These are phyloP conservation scores for Isurus oxyrinchus DNA, from an alignment of 2,113 vertebrate genomes.

Conservation along the genomic window DNA sequence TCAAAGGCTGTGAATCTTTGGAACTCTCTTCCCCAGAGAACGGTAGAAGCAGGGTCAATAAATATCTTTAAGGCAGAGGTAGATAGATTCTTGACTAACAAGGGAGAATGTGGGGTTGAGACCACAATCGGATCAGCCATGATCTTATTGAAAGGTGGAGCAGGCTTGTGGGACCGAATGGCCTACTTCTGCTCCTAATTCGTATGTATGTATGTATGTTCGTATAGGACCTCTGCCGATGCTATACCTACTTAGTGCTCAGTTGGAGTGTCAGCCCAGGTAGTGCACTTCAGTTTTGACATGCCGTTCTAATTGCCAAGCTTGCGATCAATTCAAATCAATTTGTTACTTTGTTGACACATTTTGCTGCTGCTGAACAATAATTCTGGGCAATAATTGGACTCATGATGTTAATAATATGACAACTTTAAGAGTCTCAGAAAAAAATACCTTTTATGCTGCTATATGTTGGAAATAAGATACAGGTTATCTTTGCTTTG, in stretches of 20 bases:
- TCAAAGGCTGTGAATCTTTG: too few species aligned
- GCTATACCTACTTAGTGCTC: not conserved
- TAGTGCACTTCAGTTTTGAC: not conserved
- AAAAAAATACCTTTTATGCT: not conserved
- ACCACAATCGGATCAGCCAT: too few species aligned
- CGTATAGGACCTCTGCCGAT: not conserved
- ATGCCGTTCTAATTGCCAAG: not conserved
- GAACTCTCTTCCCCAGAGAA: too few species aligned
- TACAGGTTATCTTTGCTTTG: not conserved
- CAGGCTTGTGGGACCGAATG: too few species aligned
- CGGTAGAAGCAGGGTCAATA: too few species aligned
- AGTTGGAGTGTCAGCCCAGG: not conserved
- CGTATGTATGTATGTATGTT: too few species aligned
- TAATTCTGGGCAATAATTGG: not conserved
- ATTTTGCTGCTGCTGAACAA: not conserved
- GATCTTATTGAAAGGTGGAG: too few species aligned
- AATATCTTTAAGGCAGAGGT: too few species aligned
- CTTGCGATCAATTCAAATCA: not conserved
- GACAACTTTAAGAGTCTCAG: not conserved
- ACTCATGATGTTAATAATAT: not conserved
- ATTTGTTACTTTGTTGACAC: not conserved
- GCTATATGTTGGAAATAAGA: not conserved
- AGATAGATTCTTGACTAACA: too few species aligned
- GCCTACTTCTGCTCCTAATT: too few species aligned
- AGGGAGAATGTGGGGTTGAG: too few species aligned